These are phyloP conservation scores for Macropodus opercularis DNA, from an alignment of 2,797 vertebrate genomes.

Conservation along the genomic window DNA sequence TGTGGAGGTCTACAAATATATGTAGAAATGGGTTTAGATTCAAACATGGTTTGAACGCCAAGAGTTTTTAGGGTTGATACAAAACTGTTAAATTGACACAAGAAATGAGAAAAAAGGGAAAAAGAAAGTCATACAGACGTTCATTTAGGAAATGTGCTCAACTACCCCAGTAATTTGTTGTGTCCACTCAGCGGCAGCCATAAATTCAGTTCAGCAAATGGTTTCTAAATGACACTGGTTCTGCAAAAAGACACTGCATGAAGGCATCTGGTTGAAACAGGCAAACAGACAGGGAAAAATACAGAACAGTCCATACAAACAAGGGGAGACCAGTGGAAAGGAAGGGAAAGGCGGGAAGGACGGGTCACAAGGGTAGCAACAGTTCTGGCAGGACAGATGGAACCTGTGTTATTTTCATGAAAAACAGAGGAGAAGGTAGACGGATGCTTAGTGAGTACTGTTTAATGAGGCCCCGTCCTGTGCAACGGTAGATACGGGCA, in stretches of 20 bases:
- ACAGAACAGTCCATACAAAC: slow-evolving; percentile 57
- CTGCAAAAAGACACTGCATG: slow-evolving; percentile 79
- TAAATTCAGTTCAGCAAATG: slow-evolving; percentile 79
- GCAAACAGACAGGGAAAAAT: slow-evolving; percentile 69
- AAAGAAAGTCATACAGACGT: slow-evolving; percentile 46
- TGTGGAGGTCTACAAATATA: slow-evolving; percentile 42
- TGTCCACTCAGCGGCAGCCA: slow-evolving; percentile 75
- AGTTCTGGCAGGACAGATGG: slow-evolving; percentile 58
- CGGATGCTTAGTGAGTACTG: slow-evolving; percentile 13
- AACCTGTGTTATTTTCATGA: slow-evolving; percentile 37
- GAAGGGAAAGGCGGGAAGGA: slow-evolving; percentile 10
- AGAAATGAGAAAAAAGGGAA: slow-evolving; percentile 37
- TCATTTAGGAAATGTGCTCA: slow-evolving; percentile 77
- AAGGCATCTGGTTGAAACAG: slow-evolving; percentile 75
- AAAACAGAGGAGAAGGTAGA: slow-evolving; percentile 28
- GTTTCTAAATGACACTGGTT: slow-evolving; percentile 82
- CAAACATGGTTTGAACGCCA: slow-evolving; percentile 66
- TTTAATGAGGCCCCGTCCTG: slow-evolving; percentile 14
- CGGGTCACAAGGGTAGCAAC: slow-evolving; percentile 52
- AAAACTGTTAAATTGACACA: slow-evolving; percentile 33
- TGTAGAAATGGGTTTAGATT: slow-evolving; percentile 47
- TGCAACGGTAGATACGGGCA: slow-evolving; percentile 17
- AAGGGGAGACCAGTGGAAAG: slow-evolving; percentile 40
- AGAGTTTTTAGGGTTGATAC: slow-evolving; percentile 25
- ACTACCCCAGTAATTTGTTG: slow-evolving; percentile 76